These are phyloP conservation scores for Porites lobata DNA, from an alignment of 92 coral and sea anemone species.

Conservation along the genomic window DNA sequence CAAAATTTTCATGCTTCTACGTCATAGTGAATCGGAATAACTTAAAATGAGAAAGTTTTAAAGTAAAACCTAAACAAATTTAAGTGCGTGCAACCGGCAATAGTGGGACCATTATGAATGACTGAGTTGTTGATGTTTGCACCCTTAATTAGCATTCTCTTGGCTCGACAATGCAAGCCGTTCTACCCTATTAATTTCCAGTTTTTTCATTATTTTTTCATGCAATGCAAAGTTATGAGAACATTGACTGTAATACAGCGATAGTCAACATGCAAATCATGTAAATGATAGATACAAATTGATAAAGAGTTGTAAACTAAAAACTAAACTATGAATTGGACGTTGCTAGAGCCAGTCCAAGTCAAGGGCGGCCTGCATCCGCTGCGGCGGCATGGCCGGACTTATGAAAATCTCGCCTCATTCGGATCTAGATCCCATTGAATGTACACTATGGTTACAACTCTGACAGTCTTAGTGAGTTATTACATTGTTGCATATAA, in stretches of 20 bases:
- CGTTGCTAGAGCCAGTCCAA: no score
- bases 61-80: slow-evolving; percentile 4
- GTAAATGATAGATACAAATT: neutral
- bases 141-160: slow-evolving; percentile 13
- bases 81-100: slow-evolving; percentile 1
- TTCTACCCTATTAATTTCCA: slow-evolving; percentile 2
- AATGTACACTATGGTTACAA: neutral
- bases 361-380: neutral
- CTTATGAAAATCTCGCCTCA: neutral
- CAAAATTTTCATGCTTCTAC: no score
- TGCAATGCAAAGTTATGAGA: neutral
- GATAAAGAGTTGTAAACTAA: neutral
- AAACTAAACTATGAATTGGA: neutral
- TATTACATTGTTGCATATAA: no score
- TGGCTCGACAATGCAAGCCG: neutral
- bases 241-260: no score
- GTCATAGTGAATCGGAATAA: neutral
- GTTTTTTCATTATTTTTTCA: neutral
- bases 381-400: no score
- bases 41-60: neutral
- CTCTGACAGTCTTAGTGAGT: no score
- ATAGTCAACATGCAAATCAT: neutral
- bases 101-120: neutral
- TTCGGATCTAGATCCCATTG: neutral
- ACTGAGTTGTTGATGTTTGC: slow-evolving; percentile 14